Evolutionary conservation across 2,113 vertebrate genomes (phyloP).

Genomic region (Trinectes maculatus): DNA sequence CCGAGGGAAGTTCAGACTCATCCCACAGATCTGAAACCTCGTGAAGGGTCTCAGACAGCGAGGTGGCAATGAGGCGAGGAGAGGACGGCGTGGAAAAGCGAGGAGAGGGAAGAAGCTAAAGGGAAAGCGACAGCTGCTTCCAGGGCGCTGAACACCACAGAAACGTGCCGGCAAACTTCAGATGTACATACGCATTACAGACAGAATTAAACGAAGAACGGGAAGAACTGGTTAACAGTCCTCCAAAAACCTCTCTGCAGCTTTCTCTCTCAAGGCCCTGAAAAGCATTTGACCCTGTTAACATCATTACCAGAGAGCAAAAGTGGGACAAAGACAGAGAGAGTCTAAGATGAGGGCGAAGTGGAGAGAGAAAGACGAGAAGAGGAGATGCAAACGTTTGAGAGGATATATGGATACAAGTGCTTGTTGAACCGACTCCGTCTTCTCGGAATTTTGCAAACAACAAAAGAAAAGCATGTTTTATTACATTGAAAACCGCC

Average conservation of each 20-base stretch:
- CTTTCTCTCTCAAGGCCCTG: conserved; percentile 51
- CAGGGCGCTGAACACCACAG: conserved; percentile 36
- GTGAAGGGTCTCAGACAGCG: conserved; percentile 45
- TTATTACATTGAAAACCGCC: neutral
- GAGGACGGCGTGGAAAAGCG: conserved; percentile 7
- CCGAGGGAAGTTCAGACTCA: conserved; percentile 41
- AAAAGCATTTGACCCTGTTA: conserved; percentile 66
- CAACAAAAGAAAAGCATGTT: conserved; percentile 18
- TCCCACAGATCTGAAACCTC: conserved; percentile 43
- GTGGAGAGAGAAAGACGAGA: conserved; percentile 35
- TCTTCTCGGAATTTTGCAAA: no score
- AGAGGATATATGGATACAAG: no score
- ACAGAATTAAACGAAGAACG: conserved; percentile 31
- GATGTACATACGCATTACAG: conserved; percentile 12
- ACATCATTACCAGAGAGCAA: conserved; percentile 66
- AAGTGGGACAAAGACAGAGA: conserved; percentile 31
- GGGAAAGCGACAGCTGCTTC: conserved; percentile 32
- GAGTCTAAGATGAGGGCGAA: conserved; percentile 55
- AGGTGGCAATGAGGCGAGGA: conserved; percentile 22
- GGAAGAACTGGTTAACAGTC: conserved; percentile 42
- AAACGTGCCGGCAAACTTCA: conserved; percentile 24
- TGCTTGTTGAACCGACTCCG: no score
- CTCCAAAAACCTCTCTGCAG: conserved; percentile 45
- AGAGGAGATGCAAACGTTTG: conserved; percentile 12
- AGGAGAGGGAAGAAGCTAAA: conserved; percentile 9